phyloP scores from a whole-genome alignment of 64 coral and sea anemone genomes.

The Montipora capricornis region DNA sequence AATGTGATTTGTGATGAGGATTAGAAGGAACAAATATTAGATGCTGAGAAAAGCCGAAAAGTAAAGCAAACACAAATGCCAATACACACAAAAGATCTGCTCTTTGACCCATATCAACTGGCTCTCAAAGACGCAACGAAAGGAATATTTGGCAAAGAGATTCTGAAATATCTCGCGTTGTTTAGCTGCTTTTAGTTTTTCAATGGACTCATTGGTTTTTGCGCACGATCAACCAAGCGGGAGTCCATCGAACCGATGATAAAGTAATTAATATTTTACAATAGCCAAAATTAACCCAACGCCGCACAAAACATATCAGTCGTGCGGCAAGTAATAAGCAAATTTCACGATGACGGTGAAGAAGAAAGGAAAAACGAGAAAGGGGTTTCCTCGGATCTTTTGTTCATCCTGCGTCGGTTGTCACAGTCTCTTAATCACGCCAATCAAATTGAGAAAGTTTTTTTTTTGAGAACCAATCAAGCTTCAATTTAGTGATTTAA shows the following conservation, averaged over 20 bases:
- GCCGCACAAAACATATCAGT: slow-evolving; percentile 27
- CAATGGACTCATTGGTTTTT: slow-evolving; percentile 42
- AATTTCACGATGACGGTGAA: slow-evolving; percentile 16
- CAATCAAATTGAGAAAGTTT: slow-evolving; percentile 35
- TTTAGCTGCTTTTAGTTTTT: slow-evolving; percentile 40
- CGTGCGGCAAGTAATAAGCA: slow-evolving; percentile 20
- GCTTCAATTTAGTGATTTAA: slow-evolving; percentile 44
- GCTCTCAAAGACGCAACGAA: background rate
- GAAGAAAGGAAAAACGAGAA: background rate
- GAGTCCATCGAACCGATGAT: slow-evolving; percentile 60
- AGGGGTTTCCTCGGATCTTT: slow-evolving; percentile 30
- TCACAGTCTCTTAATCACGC: slow-evolving; percentile 9
- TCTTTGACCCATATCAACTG: slow-evolving; percentile 13
- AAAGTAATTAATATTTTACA: slow-evolving; percentile 81
- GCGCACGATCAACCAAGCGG: slow-evolving; percentile 57
- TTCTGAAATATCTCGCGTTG: slow-evolving; percentile 48
- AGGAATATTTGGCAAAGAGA: slow-evolving; percentile 4
- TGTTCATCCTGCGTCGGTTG: slow-evolving; percentile 1
- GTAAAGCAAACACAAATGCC: background rate
- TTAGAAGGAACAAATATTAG: background rate
- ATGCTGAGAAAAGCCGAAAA: slow-evolving; percentile 1
- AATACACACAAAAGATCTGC: background rate
- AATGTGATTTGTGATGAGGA: background rate
- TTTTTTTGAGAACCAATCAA: slow-evolving; percentile 70
- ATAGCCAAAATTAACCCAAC: slow-evolving; percentile 36